Percentiles rank a stretch among this genome's conserved stretches.
Conservation (phyloP, 2,888 invertebrate species). For the Mellilla xanthometata region DNA sequence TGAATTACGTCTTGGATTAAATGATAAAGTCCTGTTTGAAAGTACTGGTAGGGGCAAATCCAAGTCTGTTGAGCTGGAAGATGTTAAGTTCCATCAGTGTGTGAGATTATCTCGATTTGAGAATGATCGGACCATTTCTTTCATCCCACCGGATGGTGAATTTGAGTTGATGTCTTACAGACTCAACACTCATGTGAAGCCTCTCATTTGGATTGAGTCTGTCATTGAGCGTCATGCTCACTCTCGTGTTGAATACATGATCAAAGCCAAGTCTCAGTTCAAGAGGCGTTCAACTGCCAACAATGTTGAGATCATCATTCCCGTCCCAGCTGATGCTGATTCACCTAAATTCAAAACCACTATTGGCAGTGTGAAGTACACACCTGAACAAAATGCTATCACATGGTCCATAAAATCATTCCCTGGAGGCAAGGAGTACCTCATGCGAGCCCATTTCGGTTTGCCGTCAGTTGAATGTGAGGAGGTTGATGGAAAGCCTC, state of each 20-base stretch:
- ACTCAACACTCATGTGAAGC: constrained; percentile 98
- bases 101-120: constrained; percentile 98
- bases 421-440: constrained; percentile 98
- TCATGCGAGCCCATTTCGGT: constrained; percentile 99
- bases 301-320: constrained; percentile 98
- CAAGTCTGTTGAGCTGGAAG: constrained; percentile 98
- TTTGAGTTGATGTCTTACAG: constrained; percentile 99
- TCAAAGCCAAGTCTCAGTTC: constrained; percentile 99
- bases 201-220: constrained; percentile 99
- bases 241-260: constrained; percentile 99
- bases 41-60: constrained; percentile 98
- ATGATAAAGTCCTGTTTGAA: constrained; percentile 99
- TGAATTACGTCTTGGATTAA: constrained; percentile 96
- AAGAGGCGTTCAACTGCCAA: constrained; percentile 98
- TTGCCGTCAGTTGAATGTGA: constrained; percentile 97
- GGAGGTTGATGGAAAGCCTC: constrained; percentile 97
- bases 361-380: constrained; percentile 98
- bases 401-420: constrained; percentile 99
- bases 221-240: constrained; percentile 98
- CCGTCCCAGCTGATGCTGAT: constrained; percentile 98
- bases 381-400: constrained; percentile 97
- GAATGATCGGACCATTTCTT: constrained; percentile 98
- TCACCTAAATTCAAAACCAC: constrained; percentile 99
- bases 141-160: constrained; percentile 99
- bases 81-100: constrained; percentile 99